A percentile compares a stretch with the other conserved stretches of the same genome.
Evolutionary conservation across 2,113 vertebrate genomes (phyloP).

Genomic region (Tachysurus fulvidraco): DNA sequence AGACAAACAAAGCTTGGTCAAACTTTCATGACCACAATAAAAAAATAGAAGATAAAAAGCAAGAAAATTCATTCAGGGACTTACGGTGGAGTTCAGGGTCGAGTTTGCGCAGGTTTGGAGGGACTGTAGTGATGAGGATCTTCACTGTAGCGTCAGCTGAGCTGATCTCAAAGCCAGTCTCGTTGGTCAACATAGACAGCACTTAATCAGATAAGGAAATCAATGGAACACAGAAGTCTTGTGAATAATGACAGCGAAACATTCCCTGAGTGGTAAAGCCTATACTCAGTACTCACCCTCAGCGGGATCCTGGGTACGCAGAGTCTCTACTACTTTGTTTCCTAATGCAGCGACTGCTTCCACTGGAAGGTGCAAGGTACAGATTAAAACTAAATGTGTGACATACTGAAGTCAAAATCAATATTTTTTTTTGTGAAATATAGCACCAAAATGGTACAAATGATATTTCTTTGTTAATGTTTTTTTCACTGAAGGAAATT

Average conservation of each 20-base stretch:
- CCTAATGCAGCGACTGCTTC: constrained; percentile 94
- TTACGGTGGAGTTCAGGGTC: constrained; percentile 91
- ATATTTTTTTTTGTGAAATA: neutral
- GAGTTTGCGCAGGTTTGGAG: constrained; percentile 93
- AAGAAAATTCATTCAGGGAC: constrained; percentile 39
- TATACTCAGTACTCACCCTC: constrained; percentile 80
- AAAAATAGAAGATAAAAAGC: neutral
- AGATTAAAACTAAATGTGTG: neutral
- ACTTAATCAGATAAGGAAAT: constrained; percentile 70
- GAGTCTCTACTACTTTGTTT: constrained; percentile 93
- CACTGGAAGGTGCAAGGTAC: constrained; percentile 70
- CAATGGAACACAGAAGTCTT: neutral
- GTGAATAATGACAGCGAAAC: neutral
- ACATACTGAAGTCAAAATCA: neutral
- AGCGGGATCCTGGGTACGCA: constrained; percentile 86
- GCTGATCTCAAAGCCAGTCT: constrained; percentile 96
- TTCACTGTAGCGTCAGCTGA: constrained; percentile 93
- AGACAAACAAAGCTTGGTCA: neutral
- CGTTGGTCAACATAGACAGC: constrained; percentile 94
- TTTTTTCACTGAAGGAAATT: neutral
- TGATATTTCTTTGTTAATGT: neutral
- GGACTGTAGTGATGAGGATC: constrained; percentile 96
- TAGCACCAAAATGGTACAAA: neutral
- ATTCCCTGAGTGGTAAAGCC: neutral
- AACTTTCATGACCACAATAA: neutral